phyloP scores from a whole-genome alignment of 2,888 invertebrate genomes.

The Drosophila gaucha region DNA sequence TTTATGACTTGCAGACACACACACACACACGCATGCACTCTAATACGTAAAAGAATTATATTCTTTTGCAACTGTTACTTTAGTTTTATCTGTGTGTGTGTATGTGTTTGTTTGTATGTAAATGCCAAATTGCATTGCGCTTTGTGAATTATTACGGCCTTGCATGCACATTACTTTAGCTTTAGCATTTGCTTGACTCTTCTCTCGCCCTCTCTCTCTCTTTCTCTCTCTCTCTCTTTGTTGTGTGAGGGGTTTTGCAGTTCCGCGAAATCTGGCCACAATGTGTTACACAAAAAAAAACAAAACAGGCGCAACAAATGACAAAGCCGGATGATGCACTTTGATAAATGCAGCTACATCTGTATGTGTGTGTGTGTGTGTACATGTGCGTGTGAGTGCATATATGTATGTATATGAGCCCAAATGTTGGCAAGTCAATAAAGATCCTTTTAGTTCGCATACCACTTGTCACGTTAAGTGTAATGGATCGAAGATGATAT shows the following conservation, averaged over 20 bases:
- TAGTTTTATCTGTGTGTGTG: neutral
- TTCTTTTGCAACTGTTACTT: constrained; percentile 26
- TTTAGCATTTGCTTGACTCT: constrained; percentile 17
- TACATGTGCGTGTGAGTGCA: neutral
- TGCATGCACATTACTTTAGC: constrained; percentile 45
- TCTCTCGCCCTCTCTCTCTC: neutral
- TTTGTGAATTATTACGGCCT: constrained; percentile 66
- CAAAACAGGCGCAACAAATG: constrained; percentile 37
- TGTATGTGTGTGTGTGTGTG: neutral
- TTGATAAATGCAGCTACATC: neutral
- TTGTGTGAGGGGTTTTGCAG: constrained; percentile 15
- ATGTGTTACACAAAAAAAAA: constrained; percentile 61
- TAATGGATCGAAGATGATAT: constrained; percentile 7
- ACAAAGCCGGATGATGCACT: constrained; percentile 26
- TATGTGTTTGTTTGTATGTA: constrained; percentile 21
- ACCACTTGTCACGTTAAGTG: constrained; percentile 11
- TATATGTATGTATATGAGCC: neutral
- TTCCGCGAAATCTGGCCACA: constrained; percentile 70
- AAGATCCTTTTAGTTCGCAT: neutral
- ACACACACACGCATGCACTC: neutral
- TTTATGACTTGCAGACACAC: constrained; percentile 44
- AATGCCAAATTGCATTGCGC: constrained; percentile 63
- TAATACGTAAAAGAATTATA: constrained; percentile 12
- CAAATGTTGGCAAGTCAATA: constrained; percentile 13
- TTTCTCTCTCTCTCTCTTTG: neutral